These are phyloP conservation scores for Tadarida brasiliensis DNA, from an alignment of 2,797 vertebrate species.

Conservation along the genomic window DNA sequence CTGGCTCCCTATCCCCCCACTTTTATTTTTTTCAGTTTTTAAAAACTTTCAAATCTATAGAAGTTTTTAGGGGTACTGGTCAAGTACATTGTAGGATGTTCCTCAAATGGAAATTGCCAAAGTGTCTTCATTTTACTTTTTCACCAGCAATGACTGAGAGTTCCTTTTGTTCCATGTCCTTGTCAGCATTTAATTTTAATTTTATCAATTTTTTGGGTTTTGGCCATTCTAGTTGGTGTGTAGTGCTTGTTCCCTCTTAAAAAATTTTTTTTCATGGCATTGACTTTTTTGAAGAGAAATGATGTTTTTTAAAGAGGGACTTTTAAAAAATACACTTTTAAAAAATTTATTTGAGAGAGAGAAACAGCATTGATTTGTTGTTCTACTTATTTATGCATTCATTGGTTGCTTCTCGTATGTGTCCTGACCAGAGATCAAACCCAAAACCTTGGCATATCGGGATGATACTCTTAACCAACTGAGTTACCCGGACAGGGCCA, in stretches of 20 bases:
- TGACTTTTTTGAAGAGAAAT: conserved; percentile 29
- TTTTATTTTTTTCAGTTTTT: background rate
- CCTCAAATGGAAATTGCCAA: background rate
- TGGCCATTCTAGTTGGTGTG: background rate
- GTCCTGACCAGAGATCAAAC: background rate
- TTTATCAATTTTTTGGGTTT: background rate
- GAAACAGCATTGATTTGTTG: background rate
- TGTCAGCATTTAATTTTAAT: conserved; percentile 39
- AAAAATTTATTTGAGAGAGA: background rate
- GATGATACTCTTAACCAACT: background rate
- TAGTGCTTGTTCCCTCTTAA: background rate
- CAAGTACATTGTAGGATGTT: conserved; percentile 2
- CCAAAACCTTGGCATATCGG: background rate
- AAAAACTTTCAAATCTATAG: background rate
- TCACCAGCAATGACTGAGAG: background rate
- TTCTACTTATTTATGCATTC: too few species aligned
- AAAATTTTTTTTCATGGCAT: conserved; percentile 14
- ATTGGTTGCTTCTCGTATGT: background rate
- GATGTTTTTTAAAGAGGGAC: background rate
- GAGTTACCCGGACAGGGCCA: background rate
- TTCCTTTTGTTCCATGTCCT: conserved; percentile 8
- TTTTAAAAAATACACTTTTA: background rate
- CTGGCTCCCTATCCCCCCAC: background rate
- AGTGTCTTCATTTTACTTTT: background rate
- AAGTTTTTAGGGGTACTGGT: conserved; percentile 49